These are phyloP conservation scores for Phenacoccus solenopsis DNA, from an alignment of 1,140 invertebrate genomes.

Conservation along the genomic window DNA sequence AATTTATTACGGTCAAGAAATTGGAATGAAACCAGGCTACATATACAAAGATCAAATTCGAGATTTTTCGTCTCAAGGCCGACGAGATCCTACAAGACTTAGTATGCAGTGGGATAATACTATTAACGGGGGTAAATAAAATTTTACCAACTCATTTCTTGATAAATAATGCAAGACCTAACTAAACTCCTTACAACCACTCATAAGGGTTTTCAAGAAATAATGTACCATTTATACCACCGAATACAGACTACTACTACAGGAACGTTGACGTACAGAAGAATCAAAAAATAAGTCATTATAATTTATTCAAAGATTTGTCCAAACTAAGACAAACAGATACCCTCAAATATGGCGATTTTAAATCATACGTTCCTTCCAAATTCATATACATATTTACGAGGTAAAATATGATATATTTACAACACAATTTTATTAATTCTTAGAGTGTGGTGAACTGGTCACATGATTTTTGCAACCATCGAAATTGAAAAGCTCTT, in stretches of 20 bases:
- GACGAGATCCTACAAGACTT: neutral
- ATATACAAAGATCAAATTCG: neutral
- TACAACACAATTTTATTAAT: too few relatives aligned
- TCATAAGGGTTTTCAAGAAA: too few relatives aligned
- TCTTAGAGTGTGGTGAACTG: too few relatives aligned
- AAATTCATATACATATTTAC: too few relatives aligned
- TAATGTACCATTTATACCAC: neutral
- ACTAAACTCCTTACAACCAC: too few relatives aligned
- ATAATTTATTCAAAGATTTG: neutral
- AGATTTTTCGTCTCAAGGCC: too few relatives aligned
- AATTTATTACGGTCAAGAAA: neutral
- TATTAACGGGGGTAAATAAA: neutral
- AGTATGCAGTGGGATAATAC: neutral
- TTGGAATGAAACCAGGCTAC: neutral
- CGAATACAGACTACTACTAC: neutral
- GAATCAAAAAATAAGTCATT: neutral
- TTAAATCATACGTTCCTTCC: neutral
- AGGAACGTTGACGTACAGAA: neutral
- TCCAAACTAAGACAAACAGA: neutral
- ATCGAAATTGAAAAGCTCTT: too few relatives aligned
- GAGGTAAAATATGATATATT: too few relatives aligned
- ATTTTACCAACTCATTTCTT: too few relatives aligned
- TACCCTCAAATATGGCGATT: neutral
- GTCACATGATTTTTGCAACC: too few relatives aligned
- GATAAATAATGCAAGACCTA: too few relatives aligned